phyloP scores from a whole-genome alignment of 2,797 vertebrate genomes.

The Mus caroli region DNA sequence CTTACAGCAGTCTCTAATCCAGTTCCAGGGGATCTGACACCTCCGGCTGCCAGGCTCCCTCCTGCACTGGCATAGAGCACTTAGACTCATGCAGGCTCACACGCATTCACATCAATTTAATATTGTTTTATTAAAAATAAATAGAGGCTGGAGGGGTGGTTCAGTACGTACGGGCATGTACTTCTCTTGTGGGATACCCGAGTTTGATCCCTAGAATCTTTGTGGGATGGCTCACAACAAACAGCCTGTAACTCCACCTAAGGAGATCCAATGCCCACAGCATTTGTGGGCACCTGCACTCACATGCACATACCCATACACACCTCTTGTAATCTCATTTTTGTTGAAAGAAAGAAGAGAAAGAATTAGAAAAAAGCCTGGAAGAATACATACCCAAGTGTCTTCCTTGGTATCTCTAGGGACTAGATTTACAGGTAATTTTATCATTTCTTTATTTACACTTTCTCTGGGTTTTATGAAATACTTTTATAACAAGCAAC shows the following conservation, averaged over 20 bases:
- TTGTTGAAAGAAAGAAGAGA: neutral
- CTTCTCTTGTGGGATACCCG: neutral
- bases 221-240: neutral
- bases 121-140: neutral
- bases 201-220: neutral
- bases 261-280: neutral
- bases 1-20: neutral
- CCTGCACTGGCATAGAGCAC: too few relatives aligned
- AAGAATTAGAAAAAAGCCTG: neutral
- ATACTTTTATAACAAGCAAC: neutral
- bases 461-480: conserved; percentile 42
- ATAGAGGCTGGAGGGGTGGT: neutral
- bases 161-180: neutral
- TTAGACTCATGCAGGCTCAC: neutral
- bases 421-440: conserved; percentile 12
- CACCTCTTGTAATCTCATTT: neutral
- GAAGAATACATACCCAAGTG: neutral
- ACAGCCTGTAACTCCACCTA: neutral
- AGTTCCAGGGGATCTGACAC: neutral
- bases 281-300: neutral
- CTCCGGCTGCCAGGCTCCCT: neutral
- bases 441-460: conserved; percentile 44
- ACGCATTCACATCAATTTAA: neutral
- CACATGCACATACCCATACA: neutral
- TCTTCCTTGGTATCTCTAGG: neutral